Evolutionary conservation across 2,113 vertebrate species (phyloP), one percentile per base, ranked within the genome.

Genomic region (Eolophus roseicapilla): DNA sequence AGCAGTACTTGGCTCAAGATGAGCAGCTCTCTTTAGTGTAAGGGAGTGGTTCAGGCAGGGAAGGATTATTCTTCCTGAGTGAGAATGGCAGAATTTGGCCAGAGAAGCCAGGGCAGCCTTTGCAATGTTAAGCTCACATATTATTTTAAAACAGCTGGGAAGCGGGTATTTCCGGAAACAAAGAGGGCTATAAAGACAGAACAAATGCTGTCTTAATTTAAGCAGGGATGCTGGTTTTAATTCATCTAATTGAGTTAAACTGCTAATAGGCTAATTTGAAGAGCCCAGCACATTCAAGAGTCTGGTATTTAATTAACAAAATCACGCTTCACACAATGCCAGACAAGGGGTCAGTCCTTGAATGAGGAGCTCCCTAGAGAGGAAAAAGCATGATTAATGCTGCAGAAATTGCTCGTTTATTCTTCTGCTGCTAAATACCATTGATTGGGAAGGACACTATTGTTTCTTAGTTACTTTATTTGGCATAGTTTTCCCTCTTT

Each of bases 281-380:
- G 46, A 77, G 53, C 50, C 37, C 17, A 83, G 71, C 14, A 17
- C 64, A 93, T 77, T 90, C 49, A 86, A 59, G 59, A 74, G 35
- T 17, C 37, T 94, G 59, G 19, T 86, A 88, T 88, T 93, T 91
- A 94, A 96, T 96, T 97, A 92, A 71, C 33, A 80, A 96, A 79
- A 93, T 53, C 55, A 60, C 1, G 0, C 52, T 77, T 57, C 44
- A 63, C 28, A 84, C 53, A 62, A 92, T 53, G 67, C 91, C 47
- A 88, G 90, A 71, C 83, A 75, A 93, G 20, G 55, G 90, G 69
- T 96, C 89, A 94, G 2, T 64, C 28, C 47, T 78, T 85, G 78
- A 90, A 91, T 29, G 29, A 90, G 44, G 19, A 82, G 62, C 29
- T 97, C 88, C 82, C 82, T 69, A 23, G 75, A 90, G 94, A 33